Percentiles rank a stretch among this genome's conserved stretches.
Conservation (phyloP, 1,140 invertebrate species). For the Drosophila santomea region DNA sequence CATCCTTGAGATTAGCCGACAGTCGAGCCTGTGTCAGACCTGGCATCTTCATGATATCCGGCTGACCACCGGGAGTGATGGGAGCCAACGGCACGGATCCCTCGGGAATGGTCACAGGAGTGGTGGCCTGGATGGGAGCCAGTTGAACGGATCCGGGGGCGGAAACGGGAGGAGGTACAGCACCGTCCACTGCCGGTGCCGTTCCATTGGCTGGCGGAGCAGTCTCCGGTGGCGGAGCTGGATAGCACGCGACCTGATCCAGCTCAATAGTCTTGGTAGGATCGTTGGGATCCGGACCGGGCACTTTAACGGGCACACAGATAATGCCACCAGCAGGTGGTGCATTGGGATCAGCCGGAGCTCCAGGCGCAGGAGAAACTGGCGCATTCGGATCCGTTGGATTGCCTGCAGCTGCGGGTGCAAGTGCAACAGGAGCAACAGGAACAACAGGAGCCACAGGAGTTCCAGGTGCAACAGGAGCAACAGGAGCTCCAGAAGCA, state of each 20-base stretch:
- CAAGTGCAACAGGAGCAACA: slow-evolving; percentile 35
- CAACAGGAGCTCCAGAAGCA: slow-evolving; percentile 46
- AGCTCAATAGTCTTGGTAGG: slow-evolving; percentile 77
- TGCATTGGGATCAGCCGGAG: slow-evolving; percentile 51
- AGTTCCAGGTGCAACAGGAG: slow-evolving; percentile 59
- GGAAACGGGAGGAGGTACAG: slow-evolving; percentile 6
- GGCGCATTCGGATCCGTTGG: slow-evolving; percentile 83
- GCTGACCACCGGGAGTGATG: slow-evolving; percentile 79
- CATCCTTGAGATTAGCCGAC: slow-evolving; percentile 58
- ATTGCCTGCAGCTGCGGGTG: slow-evolving; percentile 69
- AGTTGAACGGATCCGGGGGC: slow-evolving; percentile 63
- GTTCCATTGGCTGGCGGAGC: slow-evolving; percentile 39
- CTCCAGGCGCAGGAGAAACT: slow-evolving; percentile 40
- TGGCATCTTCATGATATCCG: slow-evolving; percentile 83
- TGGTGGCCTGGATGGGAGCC: slow-evolving; percentile 57
- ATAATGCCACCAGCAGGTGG: slow-evolving; percentile 66
- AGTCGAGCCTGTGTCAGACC: slow-evolving; percentile 65
- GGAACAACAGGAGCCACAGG: slow-evolving; percentile 45
- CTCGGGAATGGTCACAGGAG: slow-evolving; percentile 71
- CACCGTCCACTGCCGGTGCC: slow-evolving; percentile 11
- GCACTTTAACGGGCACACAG: slow-evolving; percentile 73
- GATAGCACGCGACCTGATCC: slow-evolving; percentile 80
- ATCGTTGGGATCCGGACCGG: slow-evolving; percentile 75
- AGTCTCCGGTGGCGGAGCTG: slow-evolving; percentile 69
- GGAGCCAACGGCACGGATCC: slow-evolving; percentile 84